Base-by-base conservation (phyloP, 2,797 vertebrate species). In the Enteromius thamalakanensis region DNA sequence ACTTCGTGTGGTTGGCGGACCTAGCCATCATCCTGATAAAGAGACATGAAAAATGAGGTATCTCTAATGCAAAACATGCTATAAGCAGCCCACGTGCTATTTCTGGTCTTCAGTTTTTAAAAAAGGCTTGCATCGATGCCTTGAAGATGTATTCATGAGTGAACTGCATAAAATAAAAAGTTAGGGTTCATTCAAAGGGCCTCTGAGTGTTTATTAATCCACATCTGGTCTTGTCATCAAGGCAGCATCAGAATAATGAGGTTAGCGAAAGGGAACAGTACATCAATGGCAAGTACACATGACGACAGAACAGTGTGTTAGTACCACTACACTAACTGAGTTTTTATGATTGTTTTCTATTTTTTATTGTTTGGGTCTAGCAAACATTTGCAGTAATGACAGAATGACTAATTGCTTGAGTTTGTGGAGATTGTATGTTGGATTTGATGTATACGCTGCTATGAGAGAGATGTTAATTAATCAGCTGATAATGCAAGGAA, bases 41-140 rank as follows among this genome's bases (percentile, higher is more conserved):
- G 91, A 90, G 88, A 91, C 91, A 91, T 91, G 89, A 93, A 92
- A 92, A 90, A 92, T 91, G 88, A 91, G 89, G 91, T 92, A 90
- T 87, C 82, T 88, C 85, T 93, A 94, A 94, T 91, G 87, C 19
- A 64, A 93, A 93, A 88, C 92, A 92, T 87, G 65, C 42, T 79
- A 83, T 82, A 70, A 85, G 76, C 49, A 80, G 32, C 34, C 49
- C 76, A 68, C 17, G 3, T 64, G 45, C 79, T 88, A 47, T 89
- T 90, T 87, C 87, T 79, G 71, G 86, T 87, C 86, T 87, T 88
- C 74, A 62, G 58, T 85, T 85, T 55, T 88, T 86, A 84, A 89
- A 79, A 80, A 69, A 10, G n/a, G 75, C 74, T 53, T 70, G 68
- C 81, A 85, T 72, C 80, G 86, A 87, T 91, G 89, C 76, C 68